Evolutionary conservation across 1,140 invertebrate species (phyloP), one percentile per base, ranked within the genome.

Genomic region (Araneus ventricosus): DNA sequence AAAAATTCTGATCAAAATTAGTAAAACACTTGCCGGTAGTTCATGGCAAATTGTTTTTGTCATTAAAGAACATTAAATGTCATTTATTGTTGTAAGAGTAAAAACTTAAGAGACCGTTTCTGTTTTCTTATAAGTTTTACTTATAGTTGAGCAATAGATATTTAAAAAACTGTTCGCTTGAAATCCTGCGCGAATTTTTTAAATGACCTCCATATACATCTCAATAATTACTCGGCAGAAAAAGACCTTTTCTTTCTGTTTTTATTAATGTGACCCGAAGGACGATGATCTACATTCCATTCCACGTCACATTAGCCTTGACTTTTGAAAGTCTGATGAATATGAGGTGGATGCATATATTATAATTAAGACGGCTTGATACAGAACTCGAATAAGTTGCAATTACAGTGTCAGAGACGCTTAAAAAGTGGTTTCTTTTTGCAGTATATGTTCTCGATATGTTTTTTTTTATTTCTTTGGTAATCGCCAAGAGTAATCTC

Each of bases 291-390:
- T 75, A 14, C 70, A 34, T 75, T 75, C 30, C 17, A 14, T 17
- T 75, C 30, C 30, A 2, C 67, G 27, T 30, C 27, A 17, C 30
- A 14, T 37, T 30, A 75, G 34, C 70, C 70, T 75, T 75, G 70
- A 75, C 70, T 75, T 75, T 75, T 75, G 70, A 22, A 75, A 75
- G 70, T 75, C 70, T 75, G 70, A 75, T 75, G 70, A 37, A 75
- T 75, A 75, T 75, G 70, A 75, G 30, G 20, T 20, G 70, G 70
- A 75, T 75, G 34, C 70, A 75, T 75, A 75, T 37, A 75, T 75
- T 34, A 75, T 75, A 30, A 75, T 75, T 75, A 34, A 52, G 17
- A 37, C 70, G 5, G 34, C 27, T 75, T 30, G 7, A 75, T 37
- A 20, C 17, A 75, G 70, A 75, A 37, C 34, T 20, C 5, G 14